A percentile compares a stretch with the other conserved stretches of the same genome.
Evolutionary conservation across 1,140 invertebrate species (phyloP).

Genomic region (Hirudo medicinalis): DNA sequence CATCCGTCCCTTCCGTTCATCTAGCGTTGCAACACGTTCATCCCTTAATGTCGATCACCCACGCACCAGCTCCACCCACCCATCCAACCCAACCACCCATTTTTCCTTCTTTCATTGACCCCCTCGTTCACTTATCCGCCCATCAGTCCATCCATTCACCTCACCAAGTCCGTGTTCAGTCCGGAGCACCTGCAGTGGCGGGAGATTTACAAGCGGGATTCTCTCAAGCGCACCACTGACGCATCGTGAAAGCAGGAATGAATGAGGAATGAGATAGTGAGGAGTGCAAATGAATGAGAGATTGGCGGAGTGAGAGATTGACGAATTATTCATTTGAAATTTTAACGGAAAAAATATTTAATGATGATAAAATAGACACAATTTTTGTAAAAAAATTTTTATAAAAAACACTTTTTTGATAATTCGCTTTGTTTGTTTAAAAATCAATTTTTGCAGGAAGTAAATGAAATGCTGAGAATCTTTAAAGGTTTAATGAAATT

Average conservation of each 20-base stretch:
- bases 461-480: too few species aligned
- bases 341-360: too few species aligned
- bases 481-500: too few species aligned
- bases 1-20: neutral
- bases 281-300: neutral
- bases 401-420: too few species aligned
- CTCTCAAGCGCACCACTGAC: neutral
- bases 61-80: neutral
- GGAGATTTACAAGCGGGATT: too few species aligned
- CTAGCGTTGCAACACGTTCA: neutral
- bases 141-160: conserved; percentile 5
- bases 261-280: neutral
- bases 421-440: too few species aligned
- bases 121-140: neutral
- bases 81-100: too few species aligned
- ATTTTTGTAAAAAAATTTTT: too few species aligned
- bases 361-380: too few species aligned
- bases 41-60: neutral
- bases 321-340: neutral
- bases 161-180: neutral
- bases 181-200: too few species aligned
- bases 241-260: neutral
- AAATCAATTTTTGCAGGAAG: too few species aligned
- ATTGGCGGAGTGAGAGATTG: neutral
- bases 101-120: conserved; percentile 6